Evolutionary conservation across 2,797 vertebrate species (phyloP), one percentile per base, ranked within the genome.

Genomic region (Syndactyla subalaris): DNA sequence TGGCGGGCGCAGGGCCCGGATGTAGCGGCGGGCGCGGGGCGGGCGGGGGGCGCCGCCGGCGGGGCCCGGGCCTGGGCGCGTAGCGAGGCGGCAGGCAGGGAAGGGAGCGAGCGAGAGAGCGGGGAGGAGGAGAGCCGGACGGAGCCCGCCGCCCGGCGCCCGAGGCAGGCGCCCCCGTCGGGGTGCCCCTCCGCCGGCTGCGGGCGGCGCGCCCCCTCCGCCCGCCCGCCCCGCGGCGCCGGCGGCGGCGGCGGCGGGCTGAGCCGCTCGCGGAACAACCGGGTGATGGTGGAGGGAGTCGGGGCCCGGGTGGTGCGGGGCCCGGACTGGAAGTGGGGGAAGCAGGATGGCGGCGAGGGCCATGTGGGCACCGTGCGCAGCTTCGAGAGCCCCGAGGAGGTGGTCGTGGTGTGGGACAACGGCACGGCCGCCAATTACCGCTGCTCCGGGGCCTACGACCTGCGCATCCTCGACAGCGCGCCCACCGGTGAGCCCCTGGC

Each of bases 281-380:
- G 99, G 41, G 99, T 99, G 92, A 99, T 99, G 99, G 99, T 99
- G 98, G 99, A 99, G 96, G 99, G 99, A 90, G 99, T 99, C n/a
- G 99, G 99, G 38, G 99, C 99, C 24, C 98, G 99, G 84, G 99
- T 99, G 57, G 98, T 99, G 59, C 98, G 99, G 52, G 99, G 99
- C 97, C 99, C 99, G 7, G 99, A 99, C 97, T 99, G 99, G 99
- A 99, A 99, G 96, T 99, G 99, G 99, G 99, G 99, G 16, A 99
- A 99, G 96, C 99, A 99, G 98, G 99, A 99, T 89, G 99, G 99
- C 26, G 99, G 99, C 97, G 99, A 99, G 97, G 99, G 99, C 89
- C 99, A 99, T 97, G 99, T 99, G 85, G 99, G 99, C 97, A 99
- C 99, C 39, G 99, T 99, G 34, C 98, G 99, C 97, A 99, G 99